Evolutionary conservation across 1,140 invertebrate species (phyloP).

Genomic region (Catajapyx aquilonaris): DNA sequence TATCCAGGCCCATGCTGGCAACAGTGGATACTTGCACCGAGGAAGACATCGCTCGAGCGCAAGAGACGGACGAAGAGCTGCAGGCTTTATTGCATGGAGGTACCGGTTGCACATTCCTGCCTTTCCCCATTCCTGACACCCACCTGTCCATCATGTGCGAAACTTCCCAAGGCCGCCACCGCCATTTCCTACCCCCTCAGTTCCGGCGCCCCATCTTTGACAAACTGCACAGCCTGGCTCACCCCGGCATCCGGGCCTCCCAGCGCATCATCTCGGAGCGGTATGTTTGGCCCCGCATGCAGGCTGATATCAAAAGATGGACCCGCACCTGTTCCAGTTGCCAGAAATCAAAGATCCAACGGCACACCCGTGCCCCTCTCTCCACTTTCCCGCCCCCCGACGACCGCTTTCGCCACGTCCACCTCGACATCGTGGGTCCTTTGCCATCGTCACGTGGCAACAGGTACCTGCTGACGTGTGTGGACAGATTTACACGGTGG

Average conservation of each 20-base stretch:
- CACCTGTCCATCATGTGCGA: not conserved
- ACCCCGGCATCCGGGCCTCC: conserved; percentile 12
- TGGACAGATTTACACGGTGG: conserved; percentile 24
- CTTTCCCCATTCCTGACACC: not conserved
- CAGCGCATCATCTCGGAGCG: conserved; percentile 16
- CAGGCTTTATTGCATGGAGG: too few species aligned
- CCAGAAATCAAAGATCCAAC: conserved; percentile 10
- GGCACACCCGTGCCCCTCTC: conserved; percentile 8
- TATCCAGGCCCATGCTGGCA: conserved; percentile 11
- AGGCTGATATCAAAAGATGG: conserved; percentile 10
- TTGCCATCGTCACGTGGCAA: conserved; percentile 11
- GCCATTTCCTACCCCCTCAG: not conserved
- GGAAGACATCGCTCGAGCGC: too few species aligned
- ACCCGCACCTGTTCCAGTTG: conserved; percentile 5
- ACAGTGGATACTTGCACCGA: not conserved
- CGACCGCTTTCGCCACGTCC: conserved; percentile 13
- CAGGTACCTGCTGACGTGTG: conserved; percentile 18
- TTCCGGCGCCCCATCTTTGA: conserved; percentile 10
- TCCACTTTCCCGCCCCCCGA: conserved; percentile 11
- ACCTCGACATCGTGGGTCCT: conserved; percentile 18
- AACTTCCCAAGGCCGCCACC: not conserved
- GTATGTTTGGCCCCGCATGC: conserved; percentile 22
- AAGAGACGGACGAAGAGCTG: too few species aligned
- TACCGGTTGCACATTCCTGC: too few species aligned
- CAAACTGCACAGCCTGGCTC: conserved; percentile 13